Percentiles rank a stretch among this genome's conserved stretches.
Conservation (phyloP, 2,797 vertebrate genomes). For the Vespertilio murinus region DNA sequence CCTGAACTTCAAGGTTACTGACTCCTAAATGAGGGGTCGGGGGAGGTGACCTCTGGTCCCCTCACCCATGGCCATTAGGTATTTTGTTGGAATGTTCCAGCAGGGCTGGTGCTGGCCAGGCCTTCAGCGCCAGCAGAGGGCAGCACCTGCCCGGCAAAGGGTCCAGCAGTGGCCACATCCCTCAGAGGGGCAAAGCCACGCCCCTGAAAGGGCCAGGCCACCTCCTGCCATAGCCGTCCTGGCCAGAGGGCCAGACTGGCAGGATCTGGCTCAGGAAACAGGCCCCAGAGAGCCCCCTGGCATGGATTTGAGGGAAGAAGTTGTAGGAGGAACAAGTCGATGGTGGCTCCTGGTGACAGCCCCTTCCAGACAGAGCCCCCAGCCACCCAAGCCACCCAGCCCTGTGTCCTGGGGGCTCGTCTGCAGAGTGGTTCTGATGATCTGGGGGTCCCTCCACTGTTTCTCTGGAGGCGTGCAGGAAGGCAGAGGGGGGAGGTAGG, state of each 20-base stretch:
- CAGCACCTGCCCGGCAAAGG: constrained; percentile 37
- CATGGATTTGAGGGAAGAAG: background rate
- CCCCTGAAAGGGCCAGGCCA: background rate
- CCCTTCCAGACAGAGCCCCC: rapidly evolving
- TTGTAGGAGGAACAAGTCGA: background rate
- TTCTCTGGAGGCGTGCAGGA: background rate
- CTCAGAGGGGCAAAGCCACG: background rate
- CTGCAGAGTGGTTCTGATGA: background rate
- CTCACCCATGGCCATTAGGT: background rate
- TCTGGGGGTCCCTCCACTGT: rapidly evolving
- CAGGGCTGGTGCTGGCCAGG: rapidly evolving
- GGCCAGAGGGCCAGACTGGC: background rate
- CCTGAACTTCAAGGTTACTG: background rate
- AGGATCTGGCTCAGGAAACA: background rate
- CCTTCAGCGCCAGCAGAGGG: constrained; percentile 63
- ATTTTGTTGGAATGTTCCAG: background rate
- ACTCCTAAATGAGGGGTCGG: background rate
- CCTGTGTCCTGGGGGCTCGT: background rate
- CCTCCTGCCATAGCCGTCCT: background rate
- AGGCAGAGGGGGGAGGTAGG: background rate
- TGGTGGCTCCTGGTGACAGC: background rate
- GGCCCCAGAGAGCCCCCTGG: background rate
- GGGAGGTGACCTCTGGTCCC: background rate
- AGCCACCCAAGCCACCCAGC: background rate
- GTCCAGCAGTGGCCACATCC: rapidly evolving